Conservation (phyloP, 2,797 vertebrate genomes). For the Notolabrus celidotus region DNA sequence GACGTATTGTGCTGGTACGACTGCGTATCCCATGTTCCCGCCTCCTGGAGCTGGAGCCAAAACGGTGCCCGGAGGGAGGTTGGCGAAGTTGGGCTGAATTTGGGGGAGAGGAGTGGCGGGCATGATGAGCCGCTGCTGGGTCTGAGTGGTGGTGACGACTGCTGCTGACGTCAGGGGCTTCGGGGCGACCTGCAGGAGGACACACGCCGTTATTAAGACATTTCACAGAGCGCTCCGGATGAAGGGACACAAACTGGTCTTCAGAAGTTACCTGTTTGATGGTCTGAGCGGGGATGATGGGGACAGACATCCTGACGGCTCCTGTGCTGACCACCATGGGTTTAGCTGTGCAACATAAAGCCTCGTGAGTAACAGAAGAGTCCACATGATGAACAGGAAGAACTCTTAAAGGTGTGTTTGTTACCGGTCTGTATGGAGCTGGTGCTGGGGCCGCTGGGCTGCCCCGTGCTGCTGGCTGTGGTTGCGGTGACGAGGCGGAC, state of each 20-base stretch:
- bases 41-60: constrained; percentile 92
- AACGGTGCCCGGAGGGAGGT: constrained; percentile 94
- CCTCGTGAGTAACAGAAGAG: not conserved
- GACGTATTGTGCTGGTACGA: constrained; percentile 96
- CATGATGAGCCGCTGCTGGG: constrained; percentile 97
- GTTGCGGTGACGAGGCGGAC: constrained; percentile 96
- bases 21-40: constrained; percentile 94
- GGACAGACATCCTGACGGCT: constrained; percentile 95
- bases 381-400: not conserved
- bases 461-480: constrained; percentile 87
- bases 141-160: constrained; percentile 91
- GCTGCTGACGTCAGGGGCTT: constrained; percentile 90
- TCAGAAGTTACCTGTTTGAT: constrained; percentile 91
- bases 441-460: constrained; percentile 86
- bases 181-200: constrained; percentile 87
- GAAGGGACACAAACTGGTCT: fast-evolving
- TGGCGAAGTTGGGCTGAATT: constrained; percentile 98
- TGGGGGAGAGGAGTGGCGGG: constrained; percentile 95
- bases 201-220: not conserved
- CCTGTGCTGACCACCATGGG: constrained; percentile 92
- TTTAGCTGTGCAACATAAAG: constrained; percentile 85
- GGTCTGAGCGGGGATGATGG: constrained; percentile 92
- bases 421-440: constrained; percentile 94
- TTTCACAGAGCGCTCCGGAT: not conserved
- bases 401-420: not conserved